Evolutionary conservation across 2,797 vertebrate genomes (phyloP).

Genomic region (Labeo calbasu): DNA sequence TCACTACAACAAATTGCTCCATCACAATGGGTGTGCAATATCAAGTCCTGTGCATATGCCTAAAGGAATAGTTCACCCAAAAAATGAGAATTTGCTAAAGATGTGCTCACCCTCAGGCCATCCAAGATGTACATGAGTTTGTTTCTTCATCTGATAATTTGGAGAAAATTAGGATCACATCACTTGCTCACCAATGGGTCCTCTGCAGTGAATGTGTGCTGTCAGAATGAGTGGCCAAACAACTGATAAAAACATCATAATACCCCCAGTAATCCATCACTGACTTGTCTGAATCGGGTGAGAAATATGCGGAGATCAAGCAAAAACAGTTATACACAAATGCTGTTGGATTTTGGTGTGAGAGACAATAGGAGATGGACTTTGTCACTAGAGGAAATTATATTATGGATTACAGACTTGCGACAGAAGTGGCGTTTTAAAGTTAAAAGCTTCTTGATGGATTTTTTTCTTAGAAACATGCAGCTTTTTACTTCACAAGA

Average conservation of each 20-base stretch:
- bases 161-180: background rate
- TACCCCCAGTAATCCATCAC: background rate
- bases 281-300: background rate
- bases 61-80: background rate
- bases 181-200: background rate
- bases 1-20: slow-evolving; percentile 20
- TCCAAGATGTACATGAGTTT: background rate
- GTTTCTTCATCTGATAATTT: background rate
- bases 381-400: background rate
- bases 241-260: background rate
- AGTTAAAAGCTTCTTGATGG: background rate
- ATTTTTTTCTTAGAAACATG: background rate
- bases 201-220: background rate
- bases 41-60: slow-evolving; percentile 3
- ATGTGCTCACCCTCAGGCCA: background rate
- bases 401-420: too few species aligned
- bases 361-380: background rate
- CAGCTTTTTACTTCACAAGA: background rate
- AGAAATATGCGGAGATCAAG: background rate
- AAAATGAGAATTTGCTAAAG: background rate
- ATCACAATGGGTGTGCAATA: slow-evolving; percentile 29
- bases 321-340: background rate
- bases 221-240: background rate
- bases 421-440: too few species aligned
- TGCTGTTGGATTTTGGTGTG: background rate